These are phyloP conservation scores for Luscinia luscinia DNA, from an alignment of 2,797 vertebrate species.

Conservation along the genomic window DNA sequence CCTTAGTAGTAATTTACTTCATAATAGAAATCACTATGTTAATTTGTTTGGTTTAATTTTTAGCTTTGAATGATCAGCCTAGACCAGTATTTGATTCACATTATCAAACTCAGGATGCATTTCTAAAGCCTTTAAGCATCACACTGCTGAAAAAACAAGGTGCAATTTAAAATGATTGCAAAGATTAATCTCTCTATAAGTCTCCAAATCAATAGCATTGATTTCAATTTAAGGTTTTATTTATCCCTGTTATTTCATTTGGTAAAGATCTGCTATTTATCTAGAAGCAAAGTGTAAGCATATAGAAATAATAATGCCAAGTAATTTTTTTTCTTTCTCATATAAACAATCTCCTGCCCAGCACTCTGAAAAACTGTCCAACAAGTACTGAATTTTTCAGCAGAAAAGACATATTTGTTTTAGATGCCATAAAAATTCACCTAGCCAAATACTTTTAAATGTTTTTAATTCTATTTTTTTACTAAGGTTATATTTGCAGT, in stretches of 20 bases:
- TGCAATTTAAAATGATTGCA: background rate
- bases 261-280: background rate
- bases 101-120: background rate
- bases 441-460: background rate
- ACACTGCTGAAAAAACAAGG: background rate
- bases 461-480: background rate
- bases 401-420: background rate
- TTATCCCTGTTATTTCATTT: conserved; percentile 20
- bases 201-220: conserved; percentile 5
- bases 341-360: background rate
- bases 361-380: background rate
- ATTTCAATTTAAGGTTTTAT: conserved; percentile 47
- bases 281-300: background rate
- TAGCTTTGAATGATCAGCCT: conserved; percentile 14
- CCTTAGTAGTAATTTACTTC: background rate
- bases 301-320: background rate
- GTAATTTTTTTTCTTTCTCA: background rate
- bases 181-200: conserved; percentile 20
- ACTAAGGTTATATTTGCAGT: background rate
- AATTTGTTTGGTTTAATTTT: background rate
- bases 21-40: background rate
- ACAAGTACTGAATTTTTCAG: background rate
- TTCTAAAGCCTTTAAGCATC: background rate
- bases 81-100: background rate
- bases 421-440: background rate